phyloP scores from a whole-genome alignment of 2,888 invertebrate genomes.

The Cremastinae sp. region DNA sequence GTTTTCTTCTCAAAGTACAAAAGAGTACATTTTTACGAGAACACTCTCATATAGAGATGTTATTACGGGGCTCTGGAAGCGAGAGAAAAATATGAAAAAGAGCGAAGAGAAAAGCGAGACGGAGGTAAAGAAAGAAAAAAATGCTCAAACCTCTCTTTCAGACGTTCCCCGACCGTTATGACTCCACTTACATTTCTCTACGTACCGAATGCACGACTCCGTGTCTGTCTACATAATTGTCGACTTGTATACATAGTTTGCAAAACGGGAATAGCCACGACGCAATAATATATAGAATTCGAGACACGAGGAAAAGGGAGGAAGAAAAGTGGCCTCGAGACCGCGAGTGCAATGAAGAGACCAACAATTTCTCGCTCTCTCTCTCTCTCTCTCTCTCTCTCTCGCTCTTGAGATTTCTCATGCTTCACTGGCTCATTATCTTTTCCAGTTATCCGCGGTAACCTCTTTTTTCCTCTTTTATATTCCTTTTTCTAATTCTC shows the following conservation, averaged over 20 bases:
- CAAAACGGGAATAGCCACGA: slow-evolving; percentile 32
- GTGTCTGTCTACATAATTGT: neutral
- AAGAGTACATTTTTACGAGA: no score
- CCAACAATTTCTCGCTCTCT: slow-evolving; percentile 9
- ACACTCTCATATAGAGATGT: no score
- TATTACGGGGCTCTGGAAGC: no score
- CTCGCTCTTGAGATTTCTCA: slow-evolving; percentile 48
- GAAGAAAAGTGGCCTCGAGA: neutral
- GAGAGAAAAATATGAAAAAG: no score
- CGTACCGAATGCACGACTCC: no score
- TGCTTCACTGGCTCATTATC: slow-evolving; percentile 57
- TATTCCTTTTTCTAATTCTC: slow-evolving; percentile 9
- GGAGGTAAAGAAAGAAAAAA: no score
- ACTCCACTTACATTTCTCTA: no score
- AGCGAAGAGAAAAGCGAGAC: no score
- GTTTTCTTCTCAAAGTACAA: no score
- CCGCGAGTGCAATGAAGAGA: neutral
- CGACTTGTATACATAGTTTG: slow-evolving; percentile 8
- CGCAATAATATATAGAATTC: slow-evolving; percentile 30
- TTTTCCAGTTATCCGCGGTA: slow-evolving; percentile 56
- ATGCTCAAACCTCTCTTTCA: no score
- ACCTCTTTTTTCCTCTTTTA: slow-evolving; percentile 41
- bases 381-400: neutral
- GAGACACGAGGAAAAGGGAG: slow-evolving; percentile 6
- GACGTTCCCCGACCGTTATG: no score